Base-by-base conservation (phyloP, 2,113 vertebrate genomes). In the Struthio camelus region DNA sequence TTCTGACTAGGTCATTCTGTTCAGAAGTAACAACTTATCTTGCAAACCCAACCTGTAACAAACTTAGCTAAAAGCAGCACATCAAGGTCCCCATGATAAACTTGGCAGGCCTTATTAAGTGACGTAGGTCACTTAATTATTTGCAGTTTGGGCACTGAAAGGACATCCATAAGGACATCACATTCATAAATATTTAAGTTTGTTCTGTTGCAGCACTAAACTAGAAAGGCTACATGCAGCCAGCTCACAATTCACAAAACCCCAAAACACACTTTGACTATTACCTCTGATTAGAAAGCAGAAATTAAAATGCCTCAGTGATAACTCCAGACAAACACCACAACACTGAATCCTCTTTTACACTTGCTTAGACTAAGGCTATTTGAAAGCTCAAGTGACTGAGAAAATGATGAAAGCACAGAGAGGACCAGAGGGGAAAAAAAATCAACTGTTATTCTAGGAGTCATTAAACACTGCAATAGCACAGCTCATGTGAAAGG, bases 291-390 rank as follows among this genome's bases (percentile, higher is more conserved):
- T 83, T 76, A 93, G 73, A 89, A 94, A 76, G 44, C 58, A 56
- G 65, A 92, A 96, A 94, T 25, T 87, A 90, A 93, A 96, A 95
- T 79, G 58, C 46, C 76, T 96, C 44, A 53, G 34, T 15, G 14
- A 86, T 15, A 94, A 62, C 88, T 93, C 94, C 4, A 24, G 75
- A 88, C 32, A 64, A 94, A 80, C 30, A 90, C 48, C 78, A 87
- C 58, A 72, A 25, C 56, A 93, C 25, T 23, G 69, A 97, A 91
- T 32, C 44, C 19, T 89, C 54, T 82, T 71, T 69, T 95, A 91
- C 44, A 62, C 44, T 91, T 96, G 92, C 44, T 67, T 46, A 58
- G 72, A 58, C 61, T 95, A 85, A 93, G 71, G 69, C 73, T 50
- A 78, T 92, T 93, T 87, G 71, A 85, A 90, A 73, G 73, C 89